These are phyloP conservation scores for Terrapene triunguis DNA, from an alignment of 2,113 vertebrate genomes.

Conservation along the genomic window DNA sequence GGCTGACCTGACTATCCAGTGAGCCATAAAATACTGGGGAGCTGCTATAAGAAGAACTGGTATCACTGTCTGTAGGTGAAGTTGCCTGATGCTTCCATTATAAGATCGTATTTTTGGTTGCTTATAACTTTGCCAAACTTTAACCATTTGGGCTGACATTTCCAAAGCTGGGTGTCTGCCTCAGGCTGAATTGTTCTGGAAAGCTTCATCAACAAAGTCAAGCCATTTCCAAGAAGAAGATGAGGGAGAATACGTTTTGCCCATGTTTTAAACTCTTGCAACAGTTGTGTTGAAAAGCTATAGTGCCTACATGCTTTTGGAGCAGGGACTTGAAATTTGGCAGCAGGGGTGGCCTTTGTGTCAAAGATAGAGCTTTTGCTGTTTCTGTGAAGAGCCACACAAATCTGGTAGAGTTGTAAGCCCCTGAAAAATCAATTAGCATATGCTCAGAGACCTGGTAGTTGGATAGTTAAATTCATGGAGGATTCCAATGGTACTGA, in stretches of 20 bases:
- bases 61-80: not conserved
- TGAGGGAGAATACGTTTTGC: not conserved
- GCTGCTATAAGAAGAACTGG: not conserved
- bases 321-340: not conserved
- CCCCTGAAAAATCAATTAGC: not conserved
- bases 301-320: not conserved
- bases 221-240: not conserved
- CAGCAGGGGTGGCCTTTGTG: not conserved
- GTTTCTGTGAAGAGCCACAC: not conserved
- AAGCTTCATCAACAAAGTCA: not conserved
- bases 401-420: not conserved
- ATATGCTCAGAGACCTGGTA: not conserved
- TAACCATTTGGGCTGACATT: not conserved
- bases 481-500: not conserved
- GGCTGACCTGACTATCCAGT: constrained; percentile 28
- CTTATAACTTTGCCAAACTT: not conserved
- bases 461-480: not conserved
- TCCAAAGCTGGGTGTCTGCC: not conserved
- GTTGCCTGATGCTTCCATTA: not conserved
- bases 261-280: not conserved
- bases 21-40: constrained; percentile 1
- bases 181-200: constrained; percentile 16
- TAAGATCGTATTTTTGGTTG: not conserved
- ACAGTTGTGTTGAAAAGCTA: not conserved
- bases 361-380: not conserved